Evolutionary conservation across 2,113 vertebrate species (phyloP).

Genomic region (Nyctibius bracteatus): DNA sequence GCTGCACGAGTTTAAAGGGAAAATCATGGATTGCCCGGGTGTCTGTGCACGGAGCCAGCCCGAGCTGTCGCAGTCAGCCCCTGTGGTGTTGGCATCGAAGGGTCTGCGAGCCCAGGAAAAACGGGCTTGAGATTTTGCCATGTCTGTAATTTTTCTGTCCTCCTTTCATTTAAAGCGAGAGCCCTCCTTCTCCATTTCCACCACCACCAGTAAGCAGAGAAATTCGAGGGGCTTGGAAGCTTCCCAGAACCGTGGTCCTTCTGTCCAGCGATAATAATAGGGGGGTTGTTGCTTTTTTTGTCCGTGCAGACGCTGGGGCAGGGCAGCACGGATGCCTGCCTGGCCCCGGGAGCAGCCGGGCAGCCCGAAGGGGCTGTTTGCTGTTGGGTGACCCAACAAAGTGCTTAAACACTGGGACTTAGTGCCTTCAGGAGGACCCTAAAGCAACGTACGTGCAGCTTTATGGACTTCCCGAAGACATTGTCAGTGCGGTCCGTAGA

Average conservation of each 20-base stretch:
- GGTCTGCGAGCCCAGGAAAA: background rate
- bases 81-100: background rate
- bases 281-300: background rate
- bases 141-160: background rate
- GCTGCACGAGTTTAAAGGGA: background rate
- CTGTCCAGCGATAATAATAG: background rate
- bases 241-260: rapidly evolving
- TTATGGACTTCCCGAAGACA: rapidly evolving
- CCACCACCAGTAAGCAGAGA: background rate
- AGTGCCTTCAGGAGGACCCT: background rate
- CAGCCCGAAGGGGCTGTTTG: background rate
- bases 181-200: background rate
- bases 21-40: rapidly evolving
- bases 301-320: background rate
- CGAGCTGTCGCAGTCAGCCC: background rate
- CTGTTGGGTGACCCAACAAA: background rate
- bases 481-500: no score
- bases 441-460: rapidly evolving
- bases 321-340: no score
- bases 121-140: background rate
- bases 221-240: background rate
- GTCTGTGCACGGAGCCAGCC: background rate
- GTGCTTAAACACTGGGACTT: background rate
- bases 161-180: background rate
- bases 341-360: no score